Percentiles rank a stretch among this genome's conserved stretches.
Evolutionary conservation across 2,797 vertebrate genomes (phyloP).

Genomic region (Lycodopsis pacificus): DNA sequence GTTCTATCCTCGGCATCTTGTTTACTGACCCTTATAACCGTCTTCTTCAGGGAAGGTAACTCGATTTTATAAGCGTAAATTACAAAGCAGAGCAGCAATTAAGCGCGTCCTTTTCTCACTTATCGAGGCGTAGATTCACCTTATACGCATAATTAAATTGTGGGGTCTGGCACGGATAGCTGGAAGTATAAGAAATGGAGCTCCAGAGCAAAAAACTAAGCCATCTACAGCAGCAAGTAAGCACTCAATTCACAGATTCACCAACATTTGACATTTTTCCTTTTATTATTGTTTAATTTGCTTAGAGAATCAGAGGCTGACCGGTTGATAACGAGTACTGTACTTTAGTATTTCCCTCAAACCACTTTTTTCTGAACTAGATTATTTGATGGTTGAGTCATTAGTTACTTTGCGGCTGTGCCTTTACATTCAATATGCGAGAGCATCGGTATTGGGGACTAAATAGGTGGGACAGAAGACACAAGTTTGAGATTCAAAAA

Average conservation of each 20-base stretch:
- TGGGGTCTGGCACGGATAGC: background rate
- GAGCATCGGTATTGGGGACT: too few species aligned
- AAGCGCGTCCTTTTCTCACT: conserved; percentile 3
- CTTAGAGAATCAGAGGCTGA: background rate
- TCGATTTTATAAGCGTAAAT: background rate
- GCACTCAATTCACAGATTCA: background rate
- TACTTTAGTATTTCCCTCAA: background rate
- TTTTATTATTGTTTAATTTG: background rate
- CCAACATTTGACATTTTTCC: background rate
- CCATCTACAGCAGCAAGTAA: background rate
- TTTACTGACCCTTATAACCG: conserved; percentile 9
- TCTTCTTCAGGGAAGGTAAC: background rate
- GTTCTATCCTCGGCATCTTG: conserved; percentile 2
- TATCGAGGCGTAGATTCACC: conserved; percentile 21
- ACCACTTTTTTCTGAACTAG: background rate
- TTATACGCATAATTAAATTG: conserved; percentile 19
- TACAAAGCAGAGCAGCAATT: conserved; percentile 24
- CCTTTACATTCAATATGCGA: too few species aligned
- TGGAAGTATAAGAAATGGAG: background rate
- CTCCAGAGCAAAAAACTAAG: background rate
- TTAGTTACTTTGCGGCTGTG: background rate
- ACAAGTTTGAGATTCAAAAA: too few species aligned
- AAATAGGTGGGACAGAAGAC: too few species aligned
- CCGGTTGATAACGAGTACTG: background rate
- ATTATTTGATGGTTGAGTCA: background rate